These are phyloP conservation scores for Aphodius granarius DNA, from an alignment of 2,888 invertebrate species.

Conservation along the genomic window DNA sequence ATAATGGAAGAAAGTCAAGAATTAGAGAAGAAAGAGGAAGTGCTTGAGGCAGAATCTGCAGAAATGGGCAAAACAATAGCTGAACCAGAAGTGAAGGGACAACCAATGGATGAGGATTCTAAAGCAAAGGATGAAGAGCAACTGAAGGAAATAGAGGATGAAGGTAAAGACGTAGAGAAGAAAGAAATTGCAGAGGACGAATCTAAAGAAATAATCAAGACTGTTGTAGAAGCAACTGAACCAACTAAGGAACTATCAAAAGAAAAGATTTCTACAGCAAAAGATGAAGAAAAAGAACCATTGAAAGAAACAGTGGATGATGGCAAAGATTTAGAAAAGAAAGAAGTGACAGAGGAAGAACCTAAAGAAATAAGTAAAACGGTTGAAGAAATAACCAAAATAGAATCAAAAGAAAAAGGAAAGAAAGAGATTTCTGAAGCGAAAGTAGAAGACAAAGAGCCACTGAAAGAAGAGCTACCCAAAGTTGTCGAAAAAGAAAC, in stretches of 20 bases:
- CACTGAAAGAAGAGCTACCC: not conserved
- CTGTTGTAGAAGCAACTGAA: no score
- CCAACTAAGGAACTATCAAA: conserved; percentile 6
- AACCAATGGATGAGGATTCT: not conserved
- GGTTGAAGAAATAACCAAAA: not conserved
- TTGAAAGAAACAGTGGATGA: not conserved
- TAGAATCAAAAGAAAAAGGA: not conserved
- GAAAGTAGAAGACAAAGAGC: not conserved
- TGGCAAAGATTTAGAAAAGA: not conserved
- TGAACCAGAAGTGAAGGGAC: conserved; percentile 3
- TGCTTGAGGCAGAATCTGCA: not conserved
- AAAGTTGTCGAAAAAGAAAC: not conserved
- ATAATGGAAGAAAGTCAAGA: not conserved
- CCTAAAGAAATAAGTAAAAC: not conserved
- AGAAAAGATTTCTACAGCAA: not conserved
- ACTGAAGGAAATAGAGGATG: not conserved
- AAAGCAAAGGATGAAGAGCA: not conserved
- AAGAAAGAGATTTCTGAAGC: not conserved
- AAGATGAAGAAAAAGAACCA: not conserved
- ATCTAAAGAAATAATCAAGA: no score
- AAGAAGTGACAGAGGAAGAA: not conserved
- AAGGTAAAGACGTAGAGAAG: conserved; percentile 1
- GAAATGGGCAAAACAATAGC: not conserved
- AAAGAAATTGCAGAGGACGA: not conserved
- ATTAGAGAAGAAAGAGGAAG: conserved; percentile 4